Percentiles rank a stretch among this genome's conserved stretches.
phyloP scores from a whole-genome alignment of 1,140 invertebrate genomes.

The Cepaea nemoralis region DNA sequence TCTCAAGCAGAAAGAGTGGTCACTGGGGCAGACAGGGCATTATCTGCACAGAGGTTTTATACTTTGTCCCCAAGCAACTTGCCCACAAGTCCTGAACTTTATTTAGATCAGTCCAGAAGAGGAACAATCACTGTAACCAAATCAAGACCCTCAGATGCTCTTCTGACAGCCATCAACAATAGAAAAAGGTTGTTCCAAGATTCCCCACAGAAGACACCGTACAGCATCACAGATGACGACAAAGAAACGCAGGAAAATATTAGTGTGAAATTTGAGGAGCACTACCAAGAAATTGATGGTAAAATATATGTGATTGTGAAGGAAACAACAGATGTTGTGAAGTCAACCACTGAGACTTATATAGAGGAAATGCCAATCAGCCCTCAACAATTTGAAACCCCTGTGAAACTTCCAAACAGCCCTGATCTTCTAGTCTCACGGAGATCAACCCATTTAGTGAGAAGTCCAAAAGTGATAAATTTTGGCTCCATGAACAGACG shows the following conservation, averaged over 20 bases:
- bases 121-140: constrained; percentile 60
- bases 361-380: constrained; percentile 7
- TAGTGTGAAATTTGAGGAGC: constrained; percentile 11
- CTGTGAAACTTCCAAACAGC: constrained; percentile 53
- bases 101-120: constrained; percentile 41
- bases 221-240: neutral
- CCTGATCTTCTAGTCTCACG: constrained; percentile 54
- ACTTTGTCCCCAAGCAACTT: constrained; percentile 48
- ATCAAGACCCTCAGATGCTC: constrained; percentile 57
- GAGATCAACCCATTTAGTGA: constrained; percentile 60
- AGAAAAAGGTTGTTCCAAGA: neutral
- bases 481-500: constrained; percentile 25
- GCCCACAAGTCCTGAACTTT: constrained; percentile 41
- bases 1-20: neutral
- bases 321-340: constrained; percentile 25
- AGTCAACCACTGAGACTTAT: constrained; percentile 34
- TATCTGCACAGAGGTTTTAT: constrained; percentile 30
- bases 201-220: neutral
- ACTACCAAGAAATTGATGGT: constrained; percentile 31
- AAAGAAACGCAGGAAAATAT: constrained; percentile 20
- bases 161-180: constrained; percentile 46
- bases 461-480: constrained; percentile 58
- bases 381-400: constrained; percentile 43
- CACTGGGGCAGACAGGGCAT: neutral
- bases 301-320: constrained; percentile 30